Base-by-base conservation (phyloP, 2,888 invertebrate species). In the Calliphora vomitoria region DNA sequence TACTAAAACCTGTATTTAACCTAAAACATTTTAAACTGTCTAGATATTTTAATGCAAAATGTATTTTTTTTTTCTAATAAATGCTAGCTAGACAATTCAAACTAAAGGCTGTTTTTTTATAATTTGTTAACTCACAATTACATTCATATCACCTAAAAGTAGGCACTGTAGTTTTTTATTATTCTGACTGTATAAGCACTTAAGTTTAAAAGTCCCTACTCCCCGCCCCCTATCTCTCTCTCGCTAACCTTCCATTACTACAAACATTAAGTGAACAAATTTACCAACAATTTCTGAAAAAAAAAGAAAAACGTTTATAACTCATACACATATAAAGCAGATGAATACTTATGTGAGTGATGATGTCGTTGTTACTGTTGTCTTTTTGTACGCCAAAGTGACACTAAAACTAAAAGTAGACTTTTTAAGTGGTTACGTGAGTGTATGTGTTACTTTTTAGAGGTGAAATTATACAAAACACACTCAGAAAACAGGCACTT, bases 351-450 rank as follows among this genome's bases (percentile, higher is more conserved):
- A 60, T 71, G 35, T 35, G 38, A 62, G 64, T 79, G 60, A 44
- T 58, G 11, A 41, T 47, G 25, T 44, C 25, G 6, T 81, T 62
- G 38, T 62, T 31, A 18, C 35, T 44, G 15, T 47, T 64, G 53
- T 64, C 47, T 50, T 44, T 68, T 69, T 64, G 5, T 38, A 11
- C 38, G 38, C 53, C 25, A 38, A 64, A 76, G 53, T 71, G 60
- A 50, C 60, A 71, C 35, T 60, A 47, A 69, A 72, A 66, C 72
- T 79, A 78, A 78, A 82, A 64, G 82, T 80, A 76, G 64, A 58
- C 82, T 76, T 50, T 76, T 68, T 76, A 83, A 83, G 86, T 80
- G 80, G 50, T 80, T 83, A 71, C 66, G 71, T 86, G 71, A 55
- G 69, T 64, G 62, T 18, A 50, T 82, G 82, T 72, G 66, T n/a